Evolutionary conservation across 1,140 invertebrate genomes (phyloP), one percentile per base, ranked within the genome.

Genomic region (Lasioglossum baleicum): DNA sequence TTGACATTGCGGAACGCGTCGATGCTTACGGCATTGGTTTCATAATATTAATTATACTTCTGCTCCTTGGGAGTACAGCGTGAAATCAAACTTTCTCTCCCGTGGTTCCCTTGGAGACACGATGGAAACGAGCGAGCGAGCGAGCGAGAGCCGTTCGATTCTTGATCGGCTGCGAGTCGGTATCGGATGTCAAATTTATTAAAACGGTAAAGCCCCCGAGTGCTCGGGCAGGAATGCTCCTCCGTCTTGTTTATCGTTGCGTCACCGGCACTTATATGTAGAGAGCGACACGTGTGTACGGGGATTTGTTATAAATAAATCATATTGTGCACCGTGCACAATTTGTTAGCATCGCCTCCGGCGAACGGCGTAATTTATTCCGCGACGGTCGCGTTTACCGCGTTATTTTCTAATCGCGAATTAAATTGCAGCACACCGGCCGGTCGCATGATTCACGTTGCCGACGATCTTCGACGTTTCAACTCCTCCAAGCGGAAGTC

Each of bases 31-130:
- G 80, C 80, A 67, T 82, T 79, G 66, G 61, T 85, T 85, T 86
- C 83, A 82, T 79, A 84, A 85, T 85, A 79, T 84, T 85, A 81
- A 80, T 84, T 84, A 82, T 72, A 85, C 75, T 58, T 81, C 40
- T 76, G 78, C 72, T 77, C 63, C 31, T 68, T 78, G 75, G 60
- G 73, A 82, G 51, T 63, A 77, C 56, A 82, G 84, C 80, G 79
- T 75, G 79, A 82, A 84, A 85, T 73, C 71, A 35, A 66, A 85
- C 83, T 85, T 85, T 85, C 84, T 84, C 83, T 85, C 73, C 51
- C 64, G 20, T 61, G n/a, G 26, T 71, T 78, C 56, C 70, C 84
- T 67, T 84, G 81, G 83, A 71, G 84, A 78, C 77, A 84, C 66
- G 65, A 78, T 48, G 71, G 40, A 67, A 76, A n/a, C 20, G 56